A percentile compares a stretch with the other conserved stretches of the same genome.
phyloP scores from a whole-genome alignment of 2,113 vertebrate species.

The Chloroceryle aenea region DNA sequence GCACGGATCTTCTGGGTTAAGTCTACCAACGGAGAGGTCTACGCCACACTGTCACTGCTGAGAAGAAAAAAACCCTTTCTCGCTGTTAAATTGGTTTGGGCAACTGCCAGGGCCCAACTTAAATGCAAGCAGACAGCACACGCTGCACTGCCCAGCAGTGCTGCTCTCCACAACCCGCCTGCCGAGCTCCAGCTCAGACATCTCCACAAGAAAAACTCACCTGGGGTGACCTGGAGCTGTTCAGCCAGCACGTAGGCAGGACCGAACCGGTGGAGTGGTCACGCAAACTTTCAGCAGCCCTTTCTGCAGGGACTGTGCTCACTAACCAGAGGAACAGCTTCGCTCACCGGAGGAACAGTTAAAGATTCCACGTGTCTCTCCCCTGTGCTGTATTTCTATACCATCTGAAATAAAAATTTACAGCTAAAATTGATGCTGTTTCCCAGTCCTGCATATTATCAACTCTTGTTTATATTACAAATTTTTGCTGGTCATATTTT shows the following conservation, averaged over 20 bases:
- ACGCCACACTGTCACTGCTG: not conserved
- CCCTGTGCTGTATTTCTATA: not conserved
- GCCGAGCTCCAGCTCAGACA: accelerated
- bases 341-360: not conserved
- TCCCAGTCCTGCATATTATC: not conserved
- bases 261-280: accelerated
- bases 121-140: not conserved
- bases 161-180: accelerated
- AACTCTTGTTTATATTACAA: not conserved
- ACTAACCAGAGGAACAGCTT: not conserved
- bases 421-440: not conserved
- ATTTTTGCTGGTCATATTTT: not conserved
- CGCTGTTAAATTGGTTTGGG: not conserved
- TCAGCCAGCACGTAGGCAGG: accelerated
- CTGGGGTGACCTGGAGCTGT: not conserved
- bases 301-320: not conserved
- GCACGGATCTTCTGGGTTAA: not conserved
- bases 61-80: not conserved
- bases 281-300: not conserved
- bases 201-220: not conserved
- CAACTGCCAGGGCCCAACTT: not conserved
- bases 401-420: not conserved
- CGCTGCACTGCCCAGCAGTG: not conserved
- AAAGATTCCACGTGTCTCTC: accelerated
- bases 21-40: not conserved